These are phyloP conservation scores for Acromyrmex heyeri DNA, from an alignment of 1,140 invertebrate species.

Conservation along the genomic window DNA sequence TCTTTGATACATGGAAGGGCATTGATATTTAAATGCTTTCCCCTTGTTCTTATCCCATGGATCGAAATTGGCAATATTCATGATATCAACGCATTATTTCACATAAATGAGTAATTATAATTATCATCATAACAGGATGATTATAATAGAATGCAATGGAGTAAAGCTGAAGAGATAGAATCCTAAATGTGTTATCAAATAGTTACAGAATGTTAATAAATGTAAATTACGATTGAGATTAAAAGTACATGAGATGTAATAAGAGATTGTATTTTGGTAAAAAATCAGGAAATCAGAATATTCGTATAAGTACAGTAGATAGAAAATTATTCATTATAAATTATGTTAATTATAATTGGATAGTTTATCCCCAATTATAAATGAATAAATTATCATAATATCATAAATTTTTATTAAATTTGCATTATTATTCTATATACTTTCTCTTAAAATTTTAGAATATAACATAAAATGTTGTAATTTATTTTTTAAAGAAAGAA, in stretches of 20 bases:
- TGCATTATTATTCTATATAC: background rate
- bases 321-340: background rate
- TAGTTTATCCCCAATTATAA: background rate
- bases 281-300: background rate
- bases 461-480: background rate
- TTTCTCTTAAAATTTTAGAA: background rate
- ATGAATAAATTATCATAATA: background rate
- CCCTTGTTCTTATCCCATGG: background rate
- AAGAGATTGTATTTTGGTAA: background rate
- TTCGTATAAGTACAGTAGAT: background rate
- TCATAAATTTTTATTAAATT: background rate
- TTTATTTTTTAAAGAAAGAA: background rate
- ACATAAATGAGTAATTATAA: constrained; percentile 5
- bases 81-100: background rate
- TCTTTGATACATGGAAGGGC: background rate
- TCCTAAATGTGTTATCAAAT: background rate
- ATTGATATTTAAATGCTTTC: background rate
- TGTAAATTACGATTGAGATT: background rate
- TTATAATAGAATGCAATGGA: background rate
- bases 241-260: background rate
- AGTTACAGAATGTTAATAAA: background rate
- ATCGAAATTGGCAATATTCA: background rate
- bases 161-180: background rate
- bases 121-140: constrained; percentile 11
- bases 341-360: background rate